Conservation (phyloP, 37 sponge, comb jelly and placozoan species). For the Axinella damicornis region DNA sequence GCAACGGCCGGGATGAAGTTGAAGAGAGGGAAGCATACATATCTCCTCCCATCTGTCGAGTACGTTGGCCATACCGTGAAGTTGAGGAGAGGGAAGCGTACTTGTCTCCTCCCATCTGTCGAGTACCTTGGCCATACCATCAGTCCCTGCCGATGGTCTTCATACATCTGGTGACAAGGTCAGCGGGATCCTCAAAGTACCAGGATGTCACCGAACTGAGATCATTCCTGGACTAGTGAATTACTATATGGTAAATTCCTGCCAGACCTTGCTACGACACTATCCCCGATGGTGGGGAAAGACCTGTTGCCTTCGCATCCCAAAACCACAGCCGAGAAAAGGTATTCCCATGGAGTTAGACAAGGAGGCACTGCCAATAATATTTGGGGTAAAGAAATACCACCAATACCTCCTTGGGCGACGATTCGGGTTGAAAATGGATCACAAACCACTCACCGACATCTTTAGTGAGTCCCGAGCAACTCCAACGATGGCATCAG, state of each 20-base stretch:
- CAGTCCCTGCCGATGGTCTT: not conserved
- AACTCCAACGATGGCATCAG: conserved; percentile 18
- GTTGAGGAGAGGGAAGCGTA: conserved; percentile 10
- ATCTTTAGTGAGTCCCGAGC: conserved; percentile 3
- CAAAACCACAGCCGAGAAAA: conserved; percentile 8
- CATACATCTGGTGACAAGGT: not conserved
- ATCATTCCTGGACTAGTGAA: conserved; percentile 28
- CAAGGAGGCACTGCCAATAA: conserved; percentile 13
- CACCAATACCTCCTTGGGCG: conserved; percentile 20
- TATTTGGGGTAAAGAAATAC: not conserved
- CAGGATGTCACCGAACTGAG: conserved; percentile 4
- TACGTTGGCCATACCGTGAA: too few relatives aligned
- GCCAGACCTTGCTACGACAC: conserved; percentile 12
- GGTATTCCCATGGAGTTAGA: conserved; percentile 19
- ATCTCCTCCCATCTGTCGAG: too few relatives aligned
- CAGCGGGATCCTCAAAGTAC: not conserved
- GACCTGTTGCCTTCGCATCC: conserved; percentile 40
- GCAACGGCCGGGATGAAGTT: conserved; percentile 18
- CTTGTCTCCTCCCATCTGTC: not conserved
- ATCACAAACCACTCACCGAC: conserved; percentile 12
- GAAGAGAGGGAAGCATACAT: too few relatives aligned
- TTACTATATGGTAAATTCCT: conserved; percentile 34
- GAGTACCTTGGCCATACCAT: conserved; percentile 27
- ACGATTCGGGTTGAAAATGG: conserved; percentile 5
- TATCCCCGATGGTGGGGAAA: conserved; percentile 46